Evolutionary conservation across 2,888 invertebrate species (phyloP).

Genomic region (Noctua pronuba): DNA sequence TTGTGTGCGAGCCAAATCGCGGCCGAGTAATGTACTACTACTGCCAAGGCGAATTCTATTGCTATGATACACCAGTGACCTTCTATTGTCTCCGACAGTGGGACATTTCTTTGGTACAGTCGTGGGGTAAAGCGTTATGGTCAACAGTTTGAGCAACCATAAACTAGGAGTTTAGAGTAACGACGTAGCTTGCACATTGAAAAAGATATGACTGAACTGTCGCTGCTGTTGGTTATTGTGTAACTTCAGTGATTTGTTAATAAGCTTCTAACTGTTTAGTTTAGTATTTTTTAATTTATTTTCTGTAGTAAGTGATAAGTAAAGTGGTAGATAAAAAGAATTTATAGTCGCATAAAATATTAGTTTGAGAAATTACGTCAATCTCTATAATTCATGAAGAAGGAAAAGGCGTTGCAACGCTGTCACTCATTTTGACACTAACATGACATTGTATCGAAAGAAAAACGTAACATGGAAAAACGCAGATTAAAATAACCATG

Average conservation of each 20-base stretch:
- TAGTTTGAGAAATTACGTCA: neutral
- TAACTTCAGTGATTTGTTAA: neutral
- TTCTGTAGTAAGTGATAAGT: neutral
- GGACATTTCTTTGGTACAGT: slow-evolving; percentile 76
- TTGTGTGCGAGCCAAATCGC: slow-evolving; percentile 85
- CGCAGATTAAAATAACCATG: slow-evolving; percentile 5
- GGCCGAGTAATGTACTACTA: slow-evolving; percentile 78
- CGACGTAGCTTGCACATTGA: neutral
- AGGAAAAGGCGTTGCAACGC: slow-evolving; percentile 35
- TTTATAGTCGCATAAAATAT: neutral
- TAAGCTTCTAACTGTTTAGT: neutral
- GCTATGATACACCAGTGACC: slow-evolving; percentile 85
- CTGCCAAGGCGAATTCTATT: slow-evolving; percentile 87
- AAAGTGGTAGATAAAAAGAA: neutral
- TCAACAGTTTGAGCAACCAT: slow-evolving; percentile 10
- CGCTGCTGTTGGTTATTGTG: neutral
- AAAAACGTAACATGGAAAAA: slow-evolving; percentile 12
- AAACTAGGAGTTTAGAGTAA: neutral
- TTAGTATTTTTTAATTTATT: neutral
- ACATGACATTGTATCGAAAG: slow-evolving; percentile 21
- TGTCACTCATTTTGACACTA: slow-evolving; percentile 40
- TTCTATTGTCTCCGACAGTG: slow-evolving; percentile 85
- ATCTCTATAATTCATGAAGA: slow-evolving; percentile 4
- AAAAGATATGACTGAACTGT: neutral
- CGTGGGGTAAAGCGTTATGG: slow-evolving; percentile 42